Conservation (phyloP, 2,113 vertebrate genomes). For the Stegastes partitus region DNA sequence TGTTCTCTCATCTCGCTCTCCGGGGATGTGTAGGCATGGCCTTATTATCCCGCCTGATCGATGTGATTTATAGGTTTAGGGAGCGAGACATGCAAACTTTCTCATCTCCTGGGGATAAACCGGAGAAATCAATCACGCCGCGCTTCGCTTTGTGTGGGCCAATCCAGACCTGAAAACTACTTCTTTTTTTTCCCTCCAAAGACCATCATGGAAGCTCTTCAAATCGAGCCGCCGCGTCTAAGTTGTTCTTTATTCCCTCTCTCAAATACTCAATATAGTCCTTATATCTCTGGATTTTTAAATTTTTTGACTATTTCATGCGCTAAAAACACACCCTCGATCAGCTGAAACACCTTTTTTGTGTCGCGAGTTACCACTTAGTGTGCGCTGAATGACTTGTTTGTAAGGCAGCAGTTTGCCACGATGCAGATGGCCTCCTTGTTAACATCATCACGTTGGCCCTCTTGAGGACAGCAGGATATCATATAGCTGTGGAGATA, state of each 20-base stretch:
- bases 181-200: slow-evolving; percentile 19
- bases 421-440: slow-evolving; percentile 48
- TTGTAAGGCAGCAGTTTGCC: slow-evolving; percentile 37
- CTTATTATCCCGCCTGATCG: slow-evolving; percentile 72
- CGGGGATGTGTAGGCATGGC: slow-evolving; percentile 56
- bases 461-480: slow-evolving; percentile 40
- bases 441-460: slow-evolving; percentile 49
- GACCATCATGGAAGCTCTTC: slow-evolving; percentile 34
- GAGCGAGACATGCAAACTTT: slow-evolving; percentile 71
- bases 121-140: slow-evolving; percentile 72
- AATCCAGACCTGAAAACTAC: slow-evolving; percentile 47
- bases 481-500: slow-evolving; percentile 33
- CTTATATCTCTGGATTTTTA: not conserved
- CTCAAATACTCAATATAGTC: slow-evolving; percentile 19
- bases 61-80: slow-evolving; percentile 76
- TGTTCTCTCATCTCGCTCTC: slow-evolving; percentile 70
- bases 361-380: not conserved
- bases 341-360: not conserved
- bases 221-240: not conserved
- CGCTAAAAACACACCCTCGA: slow-evolving; percentile 17
- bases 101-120: slow-evolving; percentile 71
- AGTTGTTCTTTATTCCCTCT: slow-evolving; percentile 1
- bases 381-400: slow-evolving; percentile 15
- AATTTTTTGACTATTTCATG: not conserved
- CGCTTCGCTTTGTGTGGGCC: slow-evolving; percentile 32